Evolutionary conservation across 2,888 invertebrate genomes (phyloP).

Genomic region (Calameuta pallipes): DNA sequence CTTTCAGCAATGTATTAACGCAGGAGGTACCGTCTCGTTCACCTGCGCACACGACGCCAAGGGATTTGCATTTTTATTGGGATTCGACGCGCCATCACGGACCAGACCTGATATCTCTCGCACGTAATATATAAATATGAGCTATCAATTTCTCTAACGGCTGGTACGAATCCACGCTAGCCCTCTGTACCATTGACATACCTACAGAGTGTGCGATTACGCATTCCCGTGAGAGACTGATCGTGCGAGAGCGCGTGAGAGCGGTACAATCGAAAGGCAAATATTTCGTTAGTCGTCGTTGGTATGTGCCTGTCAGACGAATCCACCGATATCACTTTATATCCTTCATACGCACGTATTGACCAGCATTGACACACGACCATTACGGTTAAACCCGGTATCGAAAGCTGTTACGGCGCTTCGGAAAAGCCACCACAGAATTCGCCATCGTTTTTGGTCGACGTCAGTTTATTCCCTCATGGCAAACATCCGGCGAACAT

Average conservation of each 20-base stretch:
- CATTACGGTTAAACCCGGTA: not conserved
- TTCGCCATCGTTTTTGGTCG: not conserved
- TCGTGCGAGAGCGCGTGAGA: not conserved
- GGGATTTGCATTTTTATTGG: slow-evolving; percentile 52
- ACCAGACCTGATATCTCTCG: slow-evolving; percentile 33
- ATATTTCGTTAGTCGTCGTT: not conserved
- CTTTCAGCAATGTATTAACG: not conserved
- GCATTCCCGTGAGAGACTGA: not conserved
- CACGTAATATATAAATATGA: slow-evolving; percentile 17
- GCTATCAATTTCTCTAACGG: slow-evolving; percentile 17
- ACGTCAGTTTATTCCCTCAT: not conserved
- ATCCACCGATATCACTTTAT: not conserved
- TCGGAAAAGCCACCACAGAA: not conserved
- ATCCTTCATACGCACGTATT: not conserved
- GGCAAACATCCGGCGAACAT: not conserved
- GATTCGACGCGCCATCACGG: slow-evolving; percentile 35
- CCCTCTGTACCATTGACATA: not conserved
- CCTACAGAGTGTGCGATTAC: not conserved
- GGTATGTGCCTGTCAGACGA: not conserved
- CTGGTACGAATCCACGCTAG: not conserved
- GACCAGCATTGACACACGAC: not conserved
- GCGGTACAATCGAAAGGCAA: not conserved
- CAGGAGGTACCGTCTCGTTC: slow-evolving; percentile 25
- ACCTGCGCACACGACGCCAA: slow-evolving; percentile 21
- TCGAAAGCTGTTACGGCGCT: not conserved